Conservation (phyloP, 2,888 invertebrate genomes). For the Cylloceria caligata region DNA sequence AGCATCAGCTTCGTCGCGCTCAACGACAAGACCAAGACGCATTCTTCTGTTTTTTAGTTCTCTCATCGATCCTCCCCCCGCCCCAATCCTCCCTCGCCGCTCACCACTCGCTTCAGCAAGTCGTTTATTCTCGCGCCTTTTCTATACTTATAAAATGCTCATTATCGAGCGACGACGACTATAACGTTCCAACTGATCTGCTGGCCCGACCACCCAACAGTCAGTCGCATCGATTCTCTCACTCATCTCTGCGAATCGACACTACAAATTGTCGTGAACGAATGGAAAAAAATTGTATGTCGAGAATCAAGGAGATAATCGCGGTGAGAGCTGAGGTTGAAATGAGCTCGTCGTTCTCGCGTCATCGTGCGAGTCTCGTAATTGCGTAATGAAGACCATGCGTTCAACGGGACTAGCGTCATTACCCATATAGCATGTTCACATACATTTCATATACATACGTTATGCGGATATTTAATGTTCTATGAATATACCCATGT, state of each 20-base stretch:
- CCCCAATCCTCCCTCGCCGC: neutral
- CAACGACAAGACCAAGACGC: constrained; percentile 4
- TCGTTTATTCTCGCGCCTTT: constrained; percentile 31
- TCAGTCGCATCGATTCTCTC: neutral
- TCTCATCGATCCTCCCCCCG: constrained; percentile 13
- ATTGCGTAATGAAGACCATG: constrained; percentile 81
- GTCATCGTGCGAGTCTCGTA: constrained; percentile 68
- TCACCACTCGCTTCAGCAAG: neutral
- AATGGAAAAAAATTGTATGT: neutral
- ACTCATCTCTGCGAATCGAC: constrained; percentile 2
- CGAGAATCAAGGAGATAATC: constrained; percentile 11
- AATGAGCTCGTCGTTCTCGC: constrained; percentile 10
- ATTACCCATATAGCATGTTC: too few species aligned
- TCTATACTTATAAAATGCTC: constrained; percentile 42
- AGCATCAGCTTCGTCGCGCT: constrained; percentile 18
- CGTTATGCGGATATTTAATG: too few species aligned
- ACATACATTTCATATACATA: too few species aligned
- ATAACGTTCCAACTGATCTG: constrained; percentile 24
- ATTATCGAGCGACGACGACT: constrained; percentile 30
- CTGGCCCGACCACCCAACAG: neutral
- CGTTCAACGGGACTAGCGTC: constrained; percentile 74
- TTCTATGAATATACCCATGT: too few species aligned
- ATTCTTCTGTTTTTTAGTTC: constrained; percentile 26
- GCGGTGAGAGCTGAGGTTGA: neutral
- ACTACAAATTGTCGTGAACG: neutral